These are phyloP conservation scores for Brenthis hecate DNA, from an alignment of 2,888 invertebrate genomes.

Conservation along the genomic window DNA sequence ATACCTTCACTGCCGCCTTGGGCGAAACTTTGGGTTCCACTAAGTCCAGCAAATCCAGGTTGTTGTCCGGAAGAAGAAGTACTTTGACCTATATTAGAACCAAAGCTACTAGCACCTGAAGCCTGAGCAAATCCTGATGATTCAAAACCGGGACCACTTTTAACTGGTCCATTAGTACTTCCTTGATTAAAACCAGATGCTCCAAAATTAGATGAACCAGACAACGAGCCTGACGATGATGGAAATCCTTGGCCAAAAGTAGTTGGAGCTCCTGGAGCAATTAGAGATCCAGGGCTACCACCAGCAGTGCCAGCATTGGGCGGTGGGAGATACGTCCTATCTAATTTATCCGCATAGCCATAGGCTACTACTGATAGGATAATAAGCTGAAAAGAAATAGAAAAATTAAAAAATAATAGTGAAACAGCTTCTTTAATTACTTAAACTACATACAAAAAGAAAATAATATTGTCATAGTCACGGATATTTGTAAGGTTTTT, in stretches of 20 bases:
- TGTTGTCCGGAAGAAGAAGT: not conserved
- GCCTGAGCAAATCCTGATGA: slow-evolving; percentile 12
- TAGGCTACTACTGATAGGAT: slow-evolving; percentile 67
- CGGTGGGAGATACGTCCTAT: slow-evolving; percentile 74
- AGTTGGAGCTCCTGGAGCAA: slow-evolving; percentile 52
- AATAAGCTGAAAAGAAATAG: slow-evolving; percentile 60
- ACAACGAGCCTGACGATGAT: slow-evolving; percentile 21
- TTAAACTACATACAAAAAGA: too few relatives aligned
- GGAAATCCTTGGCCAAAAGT: slow-evolving; percentile 31
- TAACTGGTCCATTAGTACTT: not conserved
- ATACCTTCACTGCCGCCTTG: not conserved
- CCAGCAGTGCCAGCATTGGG: slow-evolving; percentile 67
- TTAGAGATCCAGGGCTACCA: slow-evolving; percentile 68
- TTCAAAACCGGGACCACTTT: slow-evolving; percentile 5
- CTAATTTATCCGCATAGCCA: slow-evolving; percentile 72
- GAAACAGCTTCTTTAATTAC: too few relatives aligned
- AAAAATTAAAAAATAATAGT: not conserved
- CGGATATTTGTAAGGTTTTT: too few relatives aligned
- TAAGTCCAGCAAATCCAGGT: slow-evolving; percentile 4
- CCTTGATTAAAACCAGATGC: slow-evolving; percentile 24
- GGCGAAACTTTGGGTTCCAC: not conserved
- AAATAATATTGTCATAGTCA: too few relatives aligned
- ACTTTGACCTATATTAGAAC: slow-evolving; percentile 5
- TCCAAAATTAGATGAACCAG: slow-evolving; percentile 33
- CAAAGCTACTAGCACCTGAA: slow-evolving; percentile 8